Evolutionary conservation across 2,797 vertebrate species (phyloP), one percentile per base, ranked within the genome.

Genomic region (Falco novaeseelandiae): DNA sequence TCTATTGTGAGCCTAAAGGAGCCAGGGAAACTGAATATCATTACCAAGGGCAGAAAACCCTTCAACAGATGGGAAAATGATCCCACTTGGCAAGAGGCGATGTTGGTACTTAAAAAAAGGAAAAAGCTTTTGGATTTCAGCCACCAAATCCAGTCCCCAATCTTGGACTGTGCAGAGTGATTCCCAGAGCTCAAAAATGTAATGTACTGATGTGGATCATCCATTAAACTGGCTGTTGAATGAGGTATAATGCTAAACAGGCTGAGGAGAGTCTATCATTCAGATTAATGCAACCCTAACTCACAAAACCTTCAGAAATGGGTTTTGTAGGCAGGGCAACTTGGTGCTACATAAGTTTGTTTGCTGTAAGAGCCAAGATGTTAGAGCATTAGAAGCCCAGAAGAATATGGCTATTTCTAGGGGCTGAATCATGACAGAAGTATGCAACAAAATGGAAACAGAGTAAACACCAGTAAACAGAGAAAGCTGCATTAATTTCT

Each of bases 141-240:
- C 94, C 95, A 95, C 86, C 89, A 94, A 93, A 94, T 95, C 61
- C 90, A 94, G 83, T 94, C 93, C 90, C 93, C 95, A 82, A 42
- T 71, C 87, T 94, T 84, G 84, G 72, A 59, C 90, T 86, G 48
- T 73, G 54, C 82, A 76, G 62, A 95, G 77, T 54, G 96, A 96
- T 93, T 97, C 91, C 93, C 97, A 96, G 91, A 94, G 94, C 92
- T 96, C 93, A 97, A 90, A 95, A 95, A 87, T 92, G 79, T 32
- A 92, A 93, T 94, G 92, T 78, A 69, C 96, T 98, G 97, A 51
- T 96, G 66, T 90, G 97, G 96, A 97, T 97, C 96, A 97, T 96
- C 96, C 97, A 98, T 97, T 97, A 98, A 97, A 96, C 97, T 97
- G 97, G 97, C 97, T 97, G 69, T 96, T 97, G 96, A 97, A 97